Evolutionary conservation across 2,797 vertebrate genomes (phyloP).

Genomic region (Lerista edwardsae): DNA sequence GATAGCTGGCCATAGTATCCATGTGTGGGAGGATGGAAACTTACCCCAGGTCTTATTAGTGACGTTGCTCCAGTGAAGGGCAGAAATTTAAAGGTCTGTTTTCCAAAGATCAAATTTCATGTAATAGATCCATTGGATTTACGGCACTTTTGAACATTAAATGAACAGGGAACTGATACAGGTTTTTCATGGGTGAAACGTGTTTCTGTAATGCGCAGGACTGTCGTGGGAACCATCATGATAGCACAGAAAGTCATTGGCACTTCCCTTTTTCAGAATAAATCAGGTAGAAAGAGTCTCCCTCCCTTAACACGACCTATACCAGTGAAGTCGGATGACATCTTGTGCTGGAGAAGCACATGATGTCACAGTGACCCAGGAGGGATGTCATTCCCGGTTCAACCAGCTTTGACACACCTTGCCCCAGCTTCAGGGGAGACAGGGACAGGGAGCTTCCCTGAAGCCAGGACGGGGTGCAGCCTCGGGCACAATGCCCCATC

Average conservation of each 20-base stretch:
- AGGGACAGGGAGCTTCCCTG: no score
- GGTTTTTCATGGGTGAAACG: constrained; percentile 16
- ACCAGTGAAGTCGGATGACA: no score
- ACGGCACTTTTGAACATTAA: background rate
- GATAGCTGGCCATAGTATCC: constrained; percentile 18
- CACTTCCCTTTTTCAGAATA: background rate
- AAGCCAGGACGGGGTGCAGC: no score
- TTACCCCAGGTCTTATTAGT: constrained; percentile 8
- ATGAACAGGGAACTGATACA: background rate
- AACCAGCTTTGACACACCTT: no score
- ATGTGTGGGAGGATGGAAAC: constrained; percentile 11
- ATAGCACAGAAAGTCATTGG: background rate
- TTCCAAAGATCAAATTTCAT: constrained; percentile 20
- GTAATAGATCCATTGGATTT: background rate
- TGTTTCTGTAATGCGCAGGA: constrained; percentile 36
- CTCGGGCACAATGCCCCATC: no score
- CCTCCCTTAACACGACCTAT: no score
- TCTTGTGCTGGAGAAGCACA: no score
- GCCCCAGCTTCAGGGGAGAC: no score
- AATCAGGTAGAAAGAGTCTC: background rate
- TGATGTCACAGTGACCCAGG: no score
- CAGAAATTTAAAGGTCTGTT: background rate
- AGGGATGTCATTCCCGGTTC: no score
- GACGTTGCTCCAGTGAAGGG: background rate
- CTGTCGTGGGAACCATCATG: constrained; percentile 44